phyloP scores from a whole-genome alignment of 1,140 invertebrate genomes.

The Gyrodactylus salaris region DNA sequence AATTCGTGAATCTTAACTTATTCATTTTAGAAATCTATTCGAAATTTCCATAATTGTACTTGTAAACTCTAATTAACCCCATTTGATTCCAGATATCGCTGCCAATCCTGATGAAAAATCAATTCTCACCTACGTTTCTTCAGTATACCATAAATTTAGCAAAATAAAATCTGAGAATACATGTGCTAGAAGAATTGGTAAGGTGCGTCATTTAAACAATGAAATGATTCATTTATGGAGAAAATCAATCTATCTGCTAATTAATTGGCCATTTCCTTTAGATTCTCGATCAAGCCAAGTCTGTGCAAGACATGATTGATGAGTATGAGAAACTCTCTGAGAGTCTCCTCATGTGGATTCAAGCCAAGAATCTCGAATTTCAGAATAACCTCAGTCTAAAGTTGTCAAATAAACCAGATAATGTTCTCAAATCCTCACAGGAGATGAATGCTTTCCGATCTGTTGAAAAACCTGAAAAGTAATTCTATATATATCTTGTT shows the following conservation, averaged over 20 bases:
- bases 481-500: too few species aligned
- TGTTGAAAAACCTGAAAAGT: not conserved
- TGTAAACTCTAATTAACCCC: too few species aligned
- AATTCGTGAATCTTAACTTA: too few species aligned
- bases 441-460: not conserved
- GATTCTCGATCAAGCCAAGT: not conserved
- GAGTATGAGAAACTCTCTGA: not conserved
- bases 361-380: not conserved
- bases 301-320: not conserved
- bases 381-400: not conserved
- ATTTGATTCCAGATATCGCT: too few species aligned
- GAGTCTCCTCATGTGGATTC: not conserved
- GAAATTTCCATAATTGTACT: too few species aligned
- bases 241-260: too few species aligned
- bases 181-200: constrained; percentile 42
- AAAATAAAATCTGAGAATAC: constrained; percentile 98
- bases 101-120: constrained; percentile 71
- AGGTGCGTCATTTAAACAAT: not conserved
- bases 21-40: too few species aligned
- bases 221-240: too few species aligned
- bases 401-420: not conserved
- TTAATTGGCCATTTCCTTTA: too few species aligned
- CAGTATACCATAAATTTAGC: constrained; percentile 98
- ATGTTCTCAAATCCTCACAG: not conserved
- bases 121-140: constrained; percentile 97